Base-by-base conservation (phyloP, 2,888 invertebrate species). In the Drosophila incognita region DNA sequence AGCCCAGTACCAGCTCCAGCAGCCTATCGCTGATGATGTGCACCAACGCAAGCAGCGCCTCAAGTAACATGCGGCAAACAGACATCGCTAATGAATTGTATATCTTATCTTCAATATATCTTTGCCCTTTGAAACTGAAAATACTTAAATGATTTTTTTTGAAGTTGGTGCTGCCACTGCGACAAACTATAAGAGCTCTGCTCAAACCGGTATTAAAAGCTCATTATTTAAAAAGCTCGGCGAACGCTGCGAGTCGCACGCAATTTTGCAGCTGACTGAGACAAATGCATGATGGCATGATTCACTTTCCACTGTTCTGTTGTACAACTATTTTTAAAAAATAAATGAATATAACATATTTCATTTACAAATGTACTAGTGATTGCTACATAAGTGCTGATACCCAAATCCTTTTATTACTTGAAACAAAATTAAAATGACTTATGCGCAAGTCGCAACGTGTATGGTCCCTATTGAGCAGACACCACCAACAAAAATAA, bases 1-100 rank as follows among this genome's bases (percentile, higher is more conserved):
- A 91, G n/a, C 91, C 91, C 13, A 93, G 73, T 0, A 69, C 53
- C 15, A 90, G 81, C 57, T 93, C 92, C 65, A 93, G 66, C 11
- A 92, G 31, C 0, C 77, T 74, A 67, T 93, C 92, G 10, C 84
- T 61, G 3, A 91, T 24, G 10, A 92, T 77, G 68, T 93, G 93
- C 4, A 89, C 66, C 5, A 92, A 49, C 2, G 77, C 49, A 24
- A 93, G 24, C 4, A 93, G 36, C 0, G 80, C 79, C 0, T 84
- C 83, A n/a, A 92, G 38, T n/a, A 91, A 49, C 18, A 70, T 82
- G 8, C 70, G 66, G 81, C 87, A 81, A 60, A 74, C 51, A 35
- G 81, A 74, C 92, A 92, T 92, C 8, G 18, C 54, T 7, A 42
- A 21, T n/a, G 11, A 8, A 7, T 10, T 18, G 7, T 27, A 33